A percentile compares a stretch with the other conserved stretches of the same genome.
These are phyloP conservation scores for Macrocentrus cingulum DNA, from an alignment of 1,140 invertebrate genomes.

Conservation along the genomic window DNA sequence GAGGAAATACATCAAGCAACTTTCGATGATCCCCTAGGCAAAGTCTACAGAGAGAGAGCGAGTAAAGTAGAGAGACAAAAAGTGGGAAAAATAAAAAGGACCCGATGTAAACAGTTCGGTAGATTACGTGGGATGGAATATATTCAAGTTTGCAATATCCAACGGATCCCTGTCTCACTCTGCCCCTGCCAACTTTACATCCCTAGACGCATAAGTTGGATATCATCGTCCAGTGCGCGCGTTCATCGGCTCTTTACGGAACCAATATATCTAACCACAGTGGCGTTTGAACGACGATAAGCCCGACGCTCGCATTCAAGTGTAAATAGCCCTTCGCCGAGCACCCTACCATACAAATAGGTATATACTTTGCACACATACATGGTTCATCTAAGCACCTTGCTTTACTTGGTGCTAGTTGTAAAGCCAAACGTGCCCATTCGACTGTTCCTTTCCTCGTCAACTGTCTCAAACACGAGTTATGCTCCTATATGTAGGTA, in stretches of 20 bases:
- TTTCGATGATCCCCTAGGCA: too few species aligned
- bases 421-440: conserved; percentile 11
- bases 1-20: too few species aligned
- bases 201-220: conserved; percentile 32
- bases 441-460: conserved; percentile 20
- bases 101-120: conserved; percentile 13
- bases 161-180: conserved; percentile 22
- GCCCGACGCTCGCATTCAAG: conserved; percentile 38
- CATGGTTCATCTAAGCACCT: conserved; percentile 6
- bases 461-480: conserved; percentile 24
- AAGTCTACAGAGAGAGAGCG: neutral
- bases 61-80: neutral
- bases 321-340: conserved; percentile 40
- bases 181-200: conserved; percentile 12
- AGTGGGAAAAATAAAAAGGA: conserved; percentile 5
- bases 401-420: conserved; percentile 5
- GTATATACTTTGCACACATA: conserved; percentile 3
- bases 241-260: conserved; percentile 37
- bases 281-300: conserved; percentile 39
- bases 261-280: conserved; percentile 33
- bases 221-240: conserved; percentile 29
- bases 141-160: conserved; percentile 34
- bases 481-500: conserved; percentile 12
- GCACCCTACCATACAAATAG: neutral
- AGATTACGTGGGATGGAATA: conserved; percentile 16